These are phyloP conservation scores for Cactoblastis cactorum DNA, from an alignment of 2,888 invertebrate genomes.

Conservation along the genomic window DNA sequence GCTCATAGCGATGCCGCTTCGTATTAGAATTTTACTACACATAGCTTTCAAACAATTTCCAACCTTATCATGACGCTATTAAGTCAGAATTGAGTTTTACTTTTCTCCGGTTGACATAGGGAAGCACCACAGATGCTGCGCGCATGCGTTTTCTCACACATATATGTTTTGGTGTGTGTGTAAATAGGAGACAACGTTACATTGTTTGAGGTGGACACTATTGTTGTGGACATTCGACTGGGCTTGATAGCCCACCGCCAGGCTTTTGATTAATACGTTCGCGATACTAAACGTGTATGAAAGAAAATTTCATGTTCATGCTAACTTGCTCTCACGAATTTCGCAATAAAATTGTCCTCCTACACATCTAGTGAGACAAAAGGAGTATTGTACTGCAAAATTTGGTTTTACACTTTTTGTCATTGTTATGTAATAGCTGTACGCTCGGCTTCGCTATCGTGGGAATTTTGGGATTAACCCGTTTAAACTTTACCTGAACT, in stretches of 20 bases:
- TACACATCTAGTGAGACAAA: neutral
- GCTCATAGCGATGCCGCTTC: constrained; percentile 65
- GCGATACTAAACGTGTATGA: constrained; percentile 11
- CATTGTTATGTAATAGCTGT: neutral
- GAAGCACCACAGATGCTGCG: constrained; percentile 73
- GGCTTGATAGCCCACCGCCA: constrained; percentile 42
- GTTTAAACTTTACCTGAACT: too few relatives aligned
- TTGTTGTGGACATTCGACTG: constrained; percentile 58
- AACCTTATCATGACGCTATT: constrained; percentile 18
- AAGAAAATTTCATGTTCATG: constrained; percentile 6
- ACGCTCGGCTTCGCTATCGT: too few relatives aligned
- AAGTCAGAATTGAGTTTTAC: constrained; percentile 21
- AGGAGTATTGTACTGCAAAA: neutral
- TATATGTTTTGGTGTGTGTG: constrained; percentile 37
- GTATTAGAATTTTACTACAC: constrained; percentile 41
- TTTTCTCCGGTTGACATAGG: constrained; percentile 32
- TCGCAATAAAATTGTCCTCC: neutral
- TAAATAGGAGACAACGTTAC: constrained; percentile 42
- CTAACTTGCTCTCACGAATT: neutral
- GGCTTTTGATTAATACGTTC: constrained; percentile 42
- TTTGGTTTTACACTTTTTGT: neutral
- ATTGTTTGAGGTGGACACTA: constrained; percentile 64
- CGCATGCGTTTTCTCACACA: constrained; percentile 64
- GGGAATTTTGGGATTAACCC: too few relatives aligned
- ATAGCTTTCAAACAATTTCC: constrained; percentile 16